Base-by-base conservation (phyloP, 2,113 vertebrate species). In the Zeus faber region DNA sequence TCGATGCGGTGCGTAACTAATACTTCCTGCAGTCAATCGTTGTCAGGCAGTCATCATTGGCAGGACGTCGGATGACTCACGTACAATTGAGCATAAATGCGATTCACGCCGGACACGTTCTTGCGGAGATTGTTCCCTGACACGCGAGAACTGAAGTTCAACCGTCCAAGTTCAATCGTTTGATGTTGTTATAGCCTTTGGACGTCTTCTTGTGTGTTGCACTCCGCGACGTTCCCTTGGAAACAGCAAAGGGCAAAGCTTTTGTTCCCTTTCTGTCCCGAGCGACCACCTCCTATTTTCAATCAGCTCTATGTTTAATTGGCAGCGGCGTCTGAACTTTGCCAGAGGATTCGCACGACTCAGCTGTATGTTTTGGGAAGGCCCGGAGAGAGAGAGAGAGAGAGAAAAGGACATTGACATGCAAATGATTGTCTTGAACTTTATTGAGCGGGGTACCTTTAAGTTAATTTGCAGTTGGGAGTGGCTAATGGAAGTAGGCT, bases 401-500 rank as follows among this genome's bases (percentile, higher is more conserved):
- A 76, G 74, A 68, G 18, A 74, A 66, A 80, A 68, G 66, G 77
- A 88, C 85, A 85, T 85, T 87, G 80, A 87, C 84, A 85, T 85
- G 80, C 83, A 87, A 87, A 88, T 87, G 86, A 86, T 84, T 73
- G 83, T 85, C 80, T 83, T 83, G 76, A 87, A 85, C 82, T 85
- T 83, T 87, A 89, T 88, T 85, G 85, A 89, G 75, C 83, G 83
- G n/a, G 72, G 65, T 75, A 84, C 85, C 85, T 88, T 89, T 88
- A 88, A 88, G 88, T 87, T 87, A 87, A 89, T 89, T 89, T 87
- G 85, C 84, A 69, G 76, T 77, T 82, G 83, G 88, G 86, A 87
- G 85, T 85, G 86, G 88, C 85, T 89, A 88, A 89, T 89, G 85
- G 88, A 86, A 86, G 81, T 77, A 84, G 82, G 79, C 77, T 85